Evolutionary conservation across 2,888 invertebrate species (phyloP).

Genomic region (Archaeoteleia sp.): DNA sequence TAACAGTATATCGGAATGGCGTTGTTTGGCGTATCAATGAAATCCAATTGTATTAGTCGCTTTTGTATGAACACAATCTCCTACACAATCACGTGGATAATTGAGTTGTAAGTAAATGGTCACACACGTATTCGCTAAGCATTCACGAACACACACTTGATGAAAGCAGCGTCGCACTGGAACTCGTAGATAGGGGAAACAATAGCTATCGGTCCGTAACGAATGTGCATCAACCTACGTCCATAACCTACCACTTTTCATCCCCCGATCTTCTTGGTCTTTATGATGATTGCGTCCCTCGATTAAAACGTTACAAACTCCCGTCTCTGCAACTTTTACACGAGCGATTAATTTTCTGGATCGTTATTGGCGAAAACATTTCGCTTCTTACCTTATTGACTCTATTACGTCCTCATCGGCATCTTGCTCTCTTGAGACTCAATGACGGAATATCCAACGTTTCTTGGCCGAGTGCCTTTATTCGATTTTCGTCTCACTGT

Average conservation of each 20-base stretch:
- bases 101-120: too few species aligned
- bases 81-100: too few species aligned
- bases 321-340: conserved; percentile 18
- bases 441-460: conserved; percentile 42
- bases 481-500: conserved; percentile 41
- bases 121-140: too few species aligned
- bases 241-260: conserved; percentile 49
- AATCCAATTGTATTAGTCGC: too few species aligned
- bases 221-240: conserved; percentile 66
- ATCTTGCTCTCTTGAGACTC: conserved; percentile 29
- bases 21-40: too few species aligned
- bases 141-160: too few species aligned
- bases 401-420: conserved; percentile 34
- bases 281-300: background rate
- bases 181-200: conserved; percentile 71
- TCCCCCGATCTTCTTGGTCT: conserved; percentile 20
- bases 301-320: background rate
- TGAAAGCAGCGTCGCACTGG: conserved; percentile 67
- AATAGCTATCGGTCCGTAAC: conserved; percentile 71
- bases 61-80: too few species aligned
- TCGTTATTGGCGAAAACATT: conserved; percentile 26
- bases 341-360: conserved; percentile 20
- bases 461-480: conserved; percentile 60
- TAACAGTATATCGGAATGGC: too few species aligned
- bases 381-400: conserved; percentile 13